Conservation (phyloP, 2,113 vertebrate species). For the Benitochromis conjunctus region DNA sequence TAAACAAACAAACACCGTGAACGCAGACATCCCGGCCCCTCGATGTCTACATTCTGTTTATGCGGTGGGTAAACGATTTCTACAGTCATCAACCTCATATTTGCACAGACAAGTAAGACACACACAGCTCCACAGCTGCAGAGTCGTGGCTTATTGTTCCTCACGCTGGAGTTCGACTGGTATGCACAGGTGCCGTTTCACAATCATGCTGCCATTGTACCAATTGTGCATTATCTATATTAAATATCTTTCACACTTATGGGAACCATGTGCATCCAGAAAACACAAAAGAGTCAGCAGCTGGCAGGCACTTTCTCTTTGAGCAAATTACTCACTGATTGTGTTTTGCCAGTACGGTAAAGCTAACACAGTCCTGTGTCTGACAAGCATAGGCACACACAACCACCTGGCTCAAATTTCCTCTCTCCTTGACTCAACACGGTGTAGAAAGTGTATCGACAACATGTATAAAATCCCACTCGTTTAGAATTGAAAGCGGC, state of each 20-base stretch:
- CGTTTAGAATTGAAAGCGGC: not conserved
- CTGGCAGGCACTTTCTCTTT: not conserved
- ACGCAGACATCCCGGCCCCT: not conserved
- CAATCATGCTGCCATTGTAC: not conserved
- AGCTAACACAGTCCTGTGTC: not conserved
- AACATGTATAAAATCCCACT: not conserved
- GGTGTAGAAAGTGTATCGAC: not conserved
- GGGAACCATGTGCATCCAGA: not conserved
- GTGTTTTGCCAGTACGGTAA: not conserved
- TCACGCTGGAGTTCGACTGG: not conserved
- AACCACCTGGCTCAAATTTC: not conserved
- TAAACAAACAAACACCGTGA: not conserved
- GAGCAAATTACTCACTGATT: not conserved
- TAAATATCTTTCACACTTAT: not conserved
- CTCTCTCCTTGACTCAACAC: not conserved
- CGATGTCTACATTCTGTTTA: slow-evolving; percentile 14
- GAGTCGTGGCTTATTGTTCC: not conserved
- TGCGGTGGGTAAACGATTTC: slow-evolving; percentile 4
- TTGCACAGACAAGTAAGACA: not conserved
- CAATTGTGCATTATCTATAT: not conserved
- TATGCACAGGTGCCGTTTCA: not conserved
- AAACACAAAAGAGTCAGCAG: not conserved
- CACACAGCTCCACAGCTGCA: not conserved
- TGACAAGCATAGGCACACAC: not conserved
- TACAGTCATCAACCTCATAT: slow-evolving; percentile 21